Percentiles rank a stretch among this genome's conserved stretches.
Evolutionary conservation across 2,888 invertebrate species (phyloP).

Genomic region (Rhopalosiphum nymphaeae): DNA sequence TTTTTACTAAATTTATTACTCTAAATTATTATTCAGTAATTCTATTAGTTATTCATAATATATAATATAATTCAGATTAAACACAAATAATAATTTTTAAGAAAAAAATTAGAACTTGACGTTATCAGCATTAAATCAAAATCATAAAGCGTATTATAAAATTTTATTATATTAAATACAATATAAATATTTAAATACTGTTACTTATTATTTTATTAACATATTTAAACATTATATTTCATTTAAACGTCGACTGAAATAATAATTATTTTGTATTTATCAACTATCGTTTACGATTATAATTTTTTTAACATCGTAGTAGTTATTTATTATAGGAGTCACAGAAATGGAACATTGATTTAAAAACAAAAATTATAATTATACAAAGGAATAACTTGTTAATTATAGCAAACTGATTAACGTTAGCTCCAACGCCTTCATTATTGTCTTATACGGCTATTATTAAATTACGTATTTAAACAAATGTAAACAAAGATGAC

Average conservation of each 20-base stretch:
- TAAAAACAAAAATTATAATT: neutral
- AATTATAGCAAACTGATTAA: neutral
- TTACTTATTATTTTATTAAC: neutral
- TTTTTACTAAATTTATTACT: neutral
- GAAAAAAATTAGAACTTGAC: neutral
- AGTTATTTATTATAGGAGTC: neutral
- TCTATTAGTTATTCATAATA: neutral
- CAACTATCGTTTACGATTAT: neutral
- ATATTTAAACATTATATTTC: neutral
- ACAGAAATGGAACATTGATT: neutral
- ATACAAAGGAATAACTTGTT: neutral
- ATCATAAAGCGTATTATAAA: neutral
- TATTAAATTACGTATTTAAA: neutral
- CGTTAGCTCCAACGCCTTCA: neutral
- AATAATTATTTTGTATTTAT: neutral
- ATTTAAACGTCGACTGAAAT: neutral
- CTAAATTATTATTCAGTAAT: too few relatives aligned
- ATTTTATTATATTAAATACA: neutral
- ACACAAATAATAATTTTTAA: neutral
- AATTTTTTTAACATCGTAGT: neutral
- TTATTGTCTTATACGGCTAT: neutral
- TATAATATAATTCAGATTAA: neutral
- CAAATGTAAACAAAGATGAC: neutral
- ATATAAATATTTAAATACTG: neutral
- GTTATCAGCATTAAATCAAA: neutral